Conservation (phyloP, 2,113 vertebrate species). For the Caretta caretta region DNA sequence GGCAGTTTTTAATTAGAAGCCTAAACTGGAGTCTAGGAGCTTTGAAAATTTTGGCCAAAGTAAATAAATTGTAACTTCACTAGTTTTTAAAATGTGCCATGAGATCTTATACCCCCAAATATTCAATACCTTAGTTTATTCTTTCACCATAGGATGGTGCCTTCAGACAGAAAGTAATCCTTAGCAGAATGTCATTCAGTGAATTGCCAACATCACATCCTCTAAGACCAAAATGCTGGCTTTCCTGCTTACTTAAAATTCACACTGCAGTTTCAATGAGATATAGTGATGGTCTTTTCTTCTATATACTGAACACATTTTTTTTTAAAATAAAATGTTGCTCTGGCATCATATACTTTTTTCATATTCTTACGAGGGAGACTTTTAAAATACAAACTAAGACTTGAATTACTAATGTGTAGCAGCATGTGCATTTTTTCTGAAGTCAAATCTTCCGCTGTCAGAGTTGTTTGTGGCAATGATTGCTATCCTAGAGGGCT, state of each 20-base stretch:
- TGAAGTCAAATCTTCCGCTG: neutral
- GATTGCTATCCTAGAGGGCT: neutral
- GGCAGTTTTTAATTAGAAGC: neutral
- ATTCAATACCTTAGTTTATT: neutral
- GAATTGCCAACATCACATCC: neutral
- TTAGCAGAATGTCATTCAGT: neutral
- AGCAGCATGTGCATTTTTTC: accelerated
- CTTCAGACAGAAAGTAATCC: neutral
- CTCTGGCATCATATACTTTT: neutral
- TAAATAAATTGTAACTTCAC: neutral
- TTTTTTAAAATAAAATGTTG: neutral
- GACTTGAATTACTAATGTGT: neutral
- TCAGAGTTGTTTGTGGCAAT: neutral
- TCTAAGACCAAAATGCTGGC: neutral
- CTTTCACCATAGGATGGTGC: neutral
- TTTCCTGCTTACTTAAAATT: neutral
- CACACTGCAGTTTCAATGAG: neutral
- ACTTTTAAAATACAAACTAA: neutral
- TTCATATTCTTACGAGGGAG: neutral
- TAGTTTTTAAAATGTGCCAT: neutral
- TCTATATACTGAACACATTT: neutral
- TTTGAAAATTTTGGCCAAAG: neutral
- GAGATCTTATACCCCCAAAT: neutral
- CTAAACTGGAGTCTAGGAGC: neutral
- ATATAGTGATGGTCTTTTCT: neutral